Percentiles rank a stretch among this genome's conserved stretches.
Evolutionary conservation across 1,140 invertebrate species (phyloP).

Genomic region (Drosophila repleta): DNA sequence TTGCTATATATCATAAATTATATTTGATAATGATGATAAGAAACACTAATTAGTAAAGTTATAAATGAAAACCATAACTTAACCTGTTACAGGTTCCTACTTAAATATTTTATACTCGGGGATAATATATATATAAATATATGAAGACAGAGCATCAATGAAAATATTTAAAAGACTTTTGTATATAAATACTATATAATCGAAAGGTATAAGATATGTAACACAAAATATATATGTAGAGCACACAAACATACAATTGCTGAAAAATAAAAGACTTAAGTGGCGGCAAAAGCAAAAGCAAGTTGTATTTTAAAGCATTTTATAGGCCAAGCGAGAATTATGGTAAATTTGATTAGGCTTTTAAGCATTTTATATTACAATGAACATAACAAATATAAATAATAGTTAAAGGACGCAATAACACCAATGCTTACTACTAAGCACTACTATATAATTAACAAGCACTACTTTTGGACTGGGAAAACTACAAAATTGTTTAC

Average conservation of each 20-base stretch:
- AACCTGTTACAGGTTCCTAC: constrained; percentile 28
- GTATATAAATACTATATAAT: constrained; percentile 48
- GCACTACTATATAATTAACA: constrained; percentile 47
- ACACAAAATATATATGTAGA: constrained; percentile 59
- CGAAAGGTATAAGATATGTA: constrained; percentile 66
- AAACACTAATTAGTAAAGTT: constrained; percentile 13
- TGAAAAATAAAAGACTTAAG: constrained; percentile 54
- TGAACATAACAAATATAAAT: constrained; percentile 36
- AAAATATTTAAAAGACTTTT: constrained; percentile 11
- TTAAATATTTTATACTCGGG: constrained; percentile 13
- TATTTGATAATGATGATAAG: constrained; percentile 15
- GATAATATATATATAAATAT: constrained; percentile 20
- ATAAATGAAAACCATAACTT: constrained; percentile 16
- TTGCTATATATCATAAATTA: constrained; percentile 87
- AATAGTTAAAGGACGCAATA: constrained; percentile 44
- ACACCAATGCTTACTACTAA: constrained; percentile 54
- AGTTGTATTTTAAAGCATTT: constrained; percentile 34
- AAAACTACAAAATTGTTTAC: constrained; percentile 52
- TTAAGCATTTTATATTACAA: constrained; percentile 37
- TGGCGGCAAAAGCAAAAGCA: constrained; percentile 41
- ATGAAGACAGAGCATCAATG: constrained; percentile 10
- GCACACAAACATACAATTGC: constrained; percentile 74
- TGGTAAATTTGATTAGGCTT: constrained; percentile 28
- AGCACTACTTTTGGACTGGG: constrained; percentile 60
- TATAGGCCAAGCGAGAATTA: constrained; percentile 36